Evolutionary conservation across 1,140 invertebrate species (phyloP), one percentile per base, ranked within the genome.

Genomic region (Coenobita brevimanus): DNA sequence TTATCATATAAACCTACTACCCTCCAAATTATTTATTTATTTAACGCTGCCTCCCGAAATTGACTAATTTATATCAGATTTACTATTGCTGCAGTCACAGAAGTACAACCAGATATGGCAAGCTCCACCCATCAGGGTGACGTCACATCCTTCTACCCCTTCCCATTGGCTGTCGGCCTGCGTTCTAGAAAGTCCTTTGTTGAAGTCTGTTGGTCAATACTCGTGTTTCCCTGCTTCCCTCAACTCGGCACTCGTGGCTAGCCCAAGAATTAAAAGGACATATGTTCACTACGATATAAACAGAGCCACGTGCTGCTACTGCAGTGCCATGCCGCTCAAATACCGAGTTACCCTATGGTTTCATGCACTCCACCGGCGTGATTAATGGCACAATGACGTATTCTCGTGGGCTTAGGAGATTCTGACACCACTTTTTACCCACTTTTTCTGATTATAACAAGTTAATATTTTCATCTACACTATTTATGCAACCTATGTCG

Each of bases 181-280:
- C 85, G 85, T 50, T 87, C 85, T 87, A 87, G 85, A 87, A 87
- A 87, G 85, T 79, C 85, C 85, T 87, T 87, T 87, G 85, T 87
- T 87, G 80, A 76, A 17, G 60, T 60, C 64, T 87, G 76, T 87
- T 80, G 85, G 85, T 87, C 85, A 87, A 87, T 87, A 87, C 85
- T 87, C 46, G 85, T 87, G 85, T 87, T 87, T 87, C 85, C 85
- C 85, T 87, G 62, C 85, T 87, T 87, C 85, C 85, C 85, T 69
- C 85, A 87, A 80, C 78, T 27, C 67, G 38, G 50, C 82, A 54
- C 46, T 30, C 30, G 60, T 27, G 54, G 60, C 15, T 8, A 33
- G 62, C 24, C 57, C n/a, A 41, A 87, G 73, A 80, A 80, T 73
- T 71, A 87, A 81, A 87, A 87, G 85, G 85, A 87, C 85, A 87